Evolutionary conservation across 2,113 vertebrate genomes (phyloP).

Genomic region (Ramphastos sulfuratus): DNA sequence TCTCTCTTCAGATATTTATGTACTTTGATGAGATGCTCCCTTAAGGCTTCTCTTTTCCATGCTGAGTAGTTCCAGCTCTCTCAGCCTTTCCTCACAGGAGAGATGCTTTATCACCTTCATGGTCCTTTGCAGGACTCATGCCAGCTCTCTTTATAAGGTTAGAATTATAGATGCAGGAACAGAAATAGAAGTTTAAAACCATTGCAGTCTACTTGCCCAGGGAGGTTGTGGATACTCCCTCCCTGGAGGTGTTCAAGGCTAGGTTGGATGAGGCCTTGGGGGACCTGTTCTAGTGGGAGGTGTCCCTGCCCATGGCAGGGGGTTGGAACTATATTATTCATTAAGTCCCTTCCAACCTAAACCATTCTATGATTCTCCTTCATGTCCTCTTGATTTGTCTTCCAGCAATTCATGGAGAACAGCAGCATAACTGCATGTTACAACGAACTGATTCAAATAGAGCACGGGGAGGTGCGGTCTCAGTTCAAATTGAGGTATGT

Average conservation of each 20-base stretch:
- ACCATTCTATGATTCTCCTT: not conserved
- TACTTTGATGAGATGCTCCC: not conserved
- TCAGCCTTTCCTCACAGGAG: not conserved
- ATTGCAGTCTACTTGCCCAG: not conserved
- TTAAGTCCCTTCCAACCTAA: no score
- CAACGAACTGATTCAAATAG: constrained; percentile 94
- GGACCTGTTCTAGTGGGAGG: no score
- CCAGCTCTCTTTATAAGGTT: not conserved
- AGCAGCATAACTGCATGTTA: constrained; percentile 89
- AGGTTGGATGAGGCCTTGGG: no score
- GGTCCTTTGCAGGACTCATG: not conserved
- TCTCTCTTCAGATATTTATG: not conserved
- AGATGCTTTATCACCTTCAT: not conserved
- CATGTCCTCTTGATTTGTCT: constrained; percentile 60
- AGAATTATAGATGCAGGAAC: not conserved
- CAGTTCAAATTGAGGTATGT: constrained; percentile 95
- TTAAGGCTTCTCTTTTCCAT: not conserved
- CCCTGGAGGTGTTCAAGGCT: no score
- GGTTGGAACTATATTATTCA: no score
- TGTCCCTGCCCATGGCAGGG: no score
- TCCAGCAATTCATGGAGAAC: constrained; percentile 92
- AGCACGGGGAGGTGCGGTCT: constrained; percentile 90
- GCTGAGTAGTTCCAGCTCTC: not conserved
- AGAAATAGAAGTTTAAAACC: not conserved
- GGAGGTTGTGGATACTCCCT: no score